Evolutionary conservation across 2,797 vertebrate species (phyloP), one percentile per base, ranked within the genome.

Genomic region (Gallirallus australis): DNA sequence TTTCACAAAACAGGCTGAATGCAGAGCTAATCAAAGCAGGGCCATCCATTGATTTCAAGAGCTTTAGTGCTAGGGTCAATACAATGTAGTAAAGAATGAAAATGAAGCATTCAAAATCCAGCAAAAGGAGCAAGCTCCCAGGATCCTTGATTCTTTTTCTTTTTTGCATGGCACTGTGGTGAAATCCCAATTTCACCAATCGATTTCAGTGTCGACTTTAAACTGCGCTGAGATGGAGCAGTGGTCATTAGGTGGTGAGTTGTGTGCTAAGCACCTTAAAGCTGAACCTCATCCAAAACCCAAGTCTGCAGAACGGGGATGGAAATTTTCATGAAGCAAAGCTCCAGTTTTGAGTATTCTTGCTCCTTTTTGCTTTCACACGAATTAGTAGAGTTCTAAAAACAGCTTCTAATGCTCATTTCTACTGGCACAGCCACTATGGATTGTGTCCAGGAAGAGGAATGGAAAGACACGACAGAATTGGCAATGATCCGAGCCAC

Each of bases 371-470:
- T 73, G 45, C 86, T 91, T 85, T 94, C 13, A 17, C 69, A 48
- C 82, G 91, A 88, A 93, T 95, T 95, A 93, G 57, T 40, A 47
- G 81, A 78, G 73, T 63, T 94, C 96, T 96, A 91, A 96, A 97
- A 96, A 91, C 85, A 82, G 77, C 72, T 54, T 91, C 68, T 87
- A 86, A 79, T 0, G 2, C 90, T 94, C 93, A 12, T 90, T 95
- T 82, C 90, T 94, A 35, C 90, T 97, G 96, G 96, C 96, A 94
- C 31, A 1, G 68, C 35, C 1, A 0, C 93, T 77, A 70, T 77
- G 48, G 73, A 68, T 90, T 7, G 13, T 77, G 94, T 96, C 95
- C 96, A 97, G 96, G 80, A 94, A 60, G 82, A 94, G 95, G 81
- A 91, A 95, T 94, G 95, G 93, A 97, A 96, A 96, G 94, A 91